Evolutionary conservation across 2,888 invertebrate species (phyloP).

Genomic region (Itoplectis maculator): DNA sequence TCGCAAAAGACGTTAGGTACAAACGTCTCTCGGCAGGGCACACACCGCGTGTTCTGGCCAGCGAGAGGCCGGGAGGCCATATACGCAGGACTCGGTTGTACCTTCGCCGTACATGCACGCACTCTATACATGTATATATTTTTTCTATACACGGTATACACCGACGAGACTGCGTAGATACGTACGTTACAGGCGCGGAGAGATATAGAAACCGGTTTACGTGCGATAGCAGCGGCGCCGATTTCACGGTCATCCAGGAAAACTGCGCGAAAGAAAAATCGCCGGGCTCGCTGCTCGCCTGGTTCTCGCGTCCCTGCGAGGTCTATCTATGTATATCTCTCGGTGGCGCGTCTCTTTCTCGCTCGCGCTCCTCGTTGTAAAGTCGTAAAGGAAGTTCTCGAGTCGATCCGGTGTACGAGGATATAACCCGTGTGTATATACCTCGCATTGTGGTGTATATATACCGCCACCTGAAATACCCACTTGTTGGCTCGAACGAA

Average conservation of each 20-base stretch:
- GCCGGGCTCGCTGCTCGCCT: conserved; percentile 49
- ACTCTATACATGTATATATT: no score
- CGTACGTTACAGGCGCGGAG: conserved; percentile 38
- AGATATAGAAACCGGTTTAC: conserved; percentile 68
- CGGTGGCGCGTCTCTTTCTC: background rate
- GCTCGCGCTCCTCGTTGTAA: conserved; percentile 55
- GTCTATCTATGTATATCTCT: background rate
- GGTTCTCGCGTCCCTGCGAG: background rate
- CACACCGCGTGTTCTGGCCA: background rate
- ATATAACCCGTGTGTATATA: background rate
- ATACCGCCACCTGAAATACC: conserved; percentile 35
- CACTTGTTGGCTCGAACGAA: conserved; percentile 45
- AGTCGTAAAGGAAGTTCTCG: conserved; percentile 66
- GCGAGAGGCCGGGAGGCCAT: no score
- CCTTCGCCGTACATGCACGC: conserved; percentile 11
- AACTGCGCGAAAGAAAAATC: conserved; percentile 68
- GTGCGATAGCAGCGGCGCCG: conserved; percentile 62
- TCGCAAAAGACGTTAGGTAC: conserved; percentile 24
- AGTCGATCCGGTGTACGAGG: conserved; percentile 23
- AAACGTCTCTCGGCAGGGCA: conserved; percentile 11
- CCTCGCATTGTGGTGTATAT: conserved; percentile 7
- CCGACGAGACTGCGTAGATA: conserved; percentile 27
- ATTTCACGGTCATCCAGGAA: conserved; percentile 71
- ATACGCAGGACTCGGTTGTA: background rate
- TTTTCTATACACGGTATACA: background rate